Percentiles rank a stretch among this genome's conserved stretches.
Evolutionary conservation across 2,113 vertebrate genomes (phyloP).

Genomic region (Jacana jacana): DNA sequence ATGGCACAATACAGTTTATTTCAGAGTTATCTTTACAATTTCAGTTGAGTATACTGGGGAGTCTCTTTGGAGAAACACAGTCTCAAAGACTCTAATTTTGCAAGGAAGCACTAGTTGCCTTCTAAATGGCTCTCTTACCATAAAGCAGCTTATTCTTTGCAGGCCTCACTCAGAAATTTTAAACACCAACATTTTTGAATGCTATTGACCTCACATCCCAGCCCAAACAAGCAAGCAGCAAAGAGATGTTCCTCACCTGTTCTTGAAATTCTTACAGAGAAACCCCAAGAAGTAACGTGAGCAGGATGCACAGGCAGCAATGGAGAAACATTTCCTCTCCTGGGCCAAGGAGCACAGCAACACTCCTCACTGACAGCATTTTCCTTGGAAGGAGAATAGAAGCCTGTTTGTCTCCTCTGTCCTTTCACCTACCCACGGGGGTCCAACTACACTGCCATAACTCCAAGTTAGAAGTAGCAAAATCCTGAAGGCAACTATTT

Average conservation of each 20-base stretch:
- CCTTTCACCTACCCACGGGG: not conserved
- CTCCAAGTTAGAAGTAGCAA: not conserved
- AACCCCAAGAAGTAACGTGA: not conserved
- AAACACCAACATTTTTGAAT: not conserved
- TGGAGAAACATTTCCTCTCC: not conserved
- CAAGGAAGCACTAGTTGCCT: not conserved
- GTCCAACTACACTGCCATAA: not conserved
- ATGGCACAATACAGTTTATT: not conserved
- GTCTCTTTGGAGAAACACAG: not conserved
- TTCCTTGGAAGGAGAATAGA: conserved; percentile 15
- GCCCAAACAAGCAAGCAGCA: not conserved
- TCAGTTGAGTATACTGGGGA: not conserved
- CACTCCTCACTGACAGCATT: not conserved
- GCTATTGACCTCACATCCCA: not conserved
- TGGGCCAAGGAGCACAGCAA: not conserved
- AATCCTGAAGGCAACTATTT: not conserved
- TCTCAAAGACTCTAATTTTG: not conserved
- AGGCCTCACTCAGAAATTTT: not conserved
- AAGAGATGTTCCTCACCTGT: not conserved
- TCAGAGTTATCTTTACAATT: not conserved
- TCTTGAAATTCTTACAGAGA: not conserved
- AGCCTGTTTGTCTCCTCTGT: conserved; percentile 4
- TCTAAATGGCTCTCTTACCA: not conserved
- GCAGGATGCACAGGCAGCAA: not conserved
- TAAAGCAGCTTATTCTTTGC: not conserved